Evolutionary conservation across 1,140 invertebrate species (phyloP).

Genomic region (Lordiphosa stackelbergi): DNA sequence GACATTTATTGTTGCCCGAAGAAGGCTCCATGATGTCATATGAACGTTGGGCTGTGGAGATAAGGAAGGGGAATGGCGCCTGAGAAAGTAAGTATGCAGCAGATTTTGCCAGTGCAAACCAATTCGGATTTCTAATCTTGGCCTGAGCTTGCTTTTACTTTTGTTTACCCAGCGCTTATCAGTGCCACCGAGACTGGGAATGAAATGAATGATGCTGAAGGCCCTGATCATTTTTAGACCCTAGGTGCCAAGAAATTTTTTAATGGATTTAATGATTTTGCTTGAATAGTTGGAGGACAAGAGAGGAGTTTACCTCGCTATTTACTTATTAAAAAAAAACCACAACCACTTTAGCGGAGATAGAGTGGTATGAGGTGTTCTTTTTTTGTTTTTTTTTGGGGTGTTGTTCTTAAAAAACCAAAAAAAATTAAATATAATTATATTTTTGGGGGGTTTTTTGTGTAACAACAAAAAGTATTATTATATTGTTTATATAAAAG

Average conservation of each 20-base stretch:
- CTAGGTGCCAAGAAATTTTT: background rate
- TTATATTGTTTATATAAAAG: too few relatives aligned
- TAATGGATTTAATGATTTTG: background rate
- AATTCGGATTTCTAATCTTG: background rate
- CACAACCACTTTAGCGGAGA: too few relatives aligned
- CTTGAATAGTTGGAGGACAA: too few relatives aligned
- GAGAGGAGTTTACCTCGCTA: too few relatives aligned
- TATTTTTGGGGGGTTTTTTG: too few relatives aligned
- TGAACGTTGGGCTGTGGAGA: background rate
- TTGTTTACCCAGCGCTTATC: conserved; percentile 1
- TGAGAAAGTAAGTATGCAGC: conserved; percentile 42
- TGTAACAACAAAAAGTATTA: too few relatives aligned
- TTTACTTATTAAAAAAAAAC: too few relatives aligned
- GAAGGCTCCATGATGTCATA: conserved; percentile 43
- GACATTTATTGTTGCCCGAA: conserved; percentile 50
- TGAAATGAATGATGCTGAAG: background rate
- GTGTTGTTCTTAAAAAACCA: too few relatives aligned
- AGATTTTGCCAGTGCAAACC: conserved; percentile 23
- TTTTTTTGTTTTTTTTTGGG: too few relatives aligned
- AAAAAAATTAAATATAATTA: too few relatives aligned
- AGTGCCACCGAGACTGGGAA: background rate
- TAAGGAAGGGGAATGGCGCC: conserved; percentile 3
- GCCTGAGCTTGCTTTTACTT: conserved; percentile 4
- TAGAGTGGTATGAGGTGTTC: too few relatives aligned
- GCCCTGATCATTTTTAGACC: background rate